A percentile compares a stretch with the other conserved stretches of the same genome.
Evolutionary conservation across 1,140 invertebrate genomes (phyloP).

Genomic region (Sitobion miscanthi): DNA sequence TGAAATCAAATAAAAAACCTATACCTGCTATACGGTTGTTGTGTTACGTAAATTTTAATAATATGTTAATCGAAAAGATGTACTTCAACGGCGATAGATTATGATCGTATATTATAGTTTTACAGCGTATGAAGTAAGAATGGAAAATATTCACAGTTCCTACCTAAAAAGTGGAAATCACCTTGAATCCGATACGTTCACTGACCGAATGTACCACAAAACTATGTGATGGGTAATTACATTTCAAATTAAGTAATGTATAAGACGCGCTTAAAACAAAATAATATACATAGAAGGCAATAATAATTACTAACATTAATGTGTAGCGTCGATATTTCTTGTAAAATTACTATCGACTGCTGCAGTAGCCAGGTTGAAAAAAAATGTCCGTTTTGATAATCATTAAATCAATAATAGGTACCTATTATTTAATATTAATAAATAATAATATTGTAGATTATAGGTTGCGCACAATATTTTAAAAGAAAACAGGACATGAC

Average conservation of each 20-base stretch:
- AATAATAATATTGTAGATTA: background rate
- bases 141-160: background rate
- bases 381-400: background rate
- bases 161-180: background rate
- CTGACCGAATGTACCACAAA: background rate
- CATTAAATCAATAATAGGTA: background rate
- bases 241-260: background rate
- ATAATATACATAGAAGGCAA: background rate
- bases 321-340: background rate
- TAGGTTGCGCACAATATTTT: background rate
- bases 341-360: background rate
- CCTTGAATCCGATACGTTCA: conserved; percentile 4
- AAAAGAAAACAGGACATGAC: background rate
- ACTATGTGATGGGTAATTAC: background rate
- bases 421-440: too few relatives aligned
- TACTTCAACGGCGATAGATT: background rate
- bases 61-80: background rate
- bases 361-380: background rate
- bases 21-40: background rate
- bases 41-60: background rate
- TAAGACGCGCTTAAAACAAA: background rate
- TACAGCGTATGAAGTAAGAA: background rate
- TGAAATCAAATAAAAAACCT: background rate
- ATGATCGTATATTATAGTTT: background rate
- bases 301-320: too few relatives aligned